Percentiles rank a stretch among this genome's conserved stretches.
phyloP scores from a whole-genome alignment of 2,113 vertebrate genomes.

The Platichthys flesus region DNA sequence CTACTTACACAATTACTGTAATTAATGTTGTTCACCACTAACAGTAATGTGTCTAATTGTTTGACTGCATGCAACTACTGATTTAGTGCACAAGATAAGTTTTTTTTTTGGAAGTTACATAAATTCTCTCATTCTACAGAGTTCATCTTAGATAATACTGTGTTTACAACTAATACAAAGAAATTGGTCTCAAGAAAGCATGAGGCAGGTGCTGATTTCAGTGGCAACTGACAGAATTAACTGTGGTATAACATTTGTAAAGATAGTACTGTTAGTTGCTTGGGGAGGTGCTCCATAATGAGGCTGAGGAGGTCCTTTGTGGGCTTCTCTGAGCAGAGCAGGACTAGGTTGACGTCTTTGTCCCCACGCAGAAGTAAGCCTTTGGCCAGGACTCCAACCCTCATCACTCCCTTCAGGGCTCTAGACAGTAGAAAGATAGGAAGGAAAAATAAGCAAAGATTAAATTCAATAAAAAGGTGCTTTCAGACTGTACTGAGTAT shows the following conservation, averaged over 20 bases:
- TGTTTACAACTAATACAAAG: not conserved
- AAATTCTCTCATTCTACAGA: too few relatives aligned
- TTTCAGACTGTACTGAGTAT: too few relatives aligned
- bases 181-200: not conserved
- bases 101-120: too few relatives aligned
- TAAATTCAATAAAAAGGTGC: too few relatives aligned
- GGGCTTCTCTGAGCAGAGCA: constrained; percentile 96
- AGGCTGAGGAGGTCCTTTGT: constrained; percentile 87
- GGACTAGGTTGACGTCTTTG: constrained; percentile 93
- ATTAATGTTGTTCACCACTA: too few relatives aligned
- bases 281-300: constrained; percentile 95
- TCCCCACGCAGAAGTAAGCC: constrained; percentile 95
- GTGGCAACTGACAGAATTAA: not conserved
- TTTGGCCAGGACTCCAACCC: constrained; percentile 97
- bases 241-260: not conserved
- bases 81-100: too few relatives aligned
- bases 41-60: too few relatives aligned
- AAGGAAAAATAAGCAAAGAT: not conserved
- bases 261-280: constrained; percentile 91
- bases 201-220: not conserved
- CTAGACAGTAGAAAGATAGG: constrained; percentile 63
- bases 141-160: too few relatives aligned
- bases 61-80: too few relatives aligned
- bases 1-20: too few relatives aligned
- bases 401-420: constrained; percentile 95